Evolutionary conservation across 2,797 vertebrate genomes (phyloP).

Genomic region (Melanotaenia pygmaea): DNA sequence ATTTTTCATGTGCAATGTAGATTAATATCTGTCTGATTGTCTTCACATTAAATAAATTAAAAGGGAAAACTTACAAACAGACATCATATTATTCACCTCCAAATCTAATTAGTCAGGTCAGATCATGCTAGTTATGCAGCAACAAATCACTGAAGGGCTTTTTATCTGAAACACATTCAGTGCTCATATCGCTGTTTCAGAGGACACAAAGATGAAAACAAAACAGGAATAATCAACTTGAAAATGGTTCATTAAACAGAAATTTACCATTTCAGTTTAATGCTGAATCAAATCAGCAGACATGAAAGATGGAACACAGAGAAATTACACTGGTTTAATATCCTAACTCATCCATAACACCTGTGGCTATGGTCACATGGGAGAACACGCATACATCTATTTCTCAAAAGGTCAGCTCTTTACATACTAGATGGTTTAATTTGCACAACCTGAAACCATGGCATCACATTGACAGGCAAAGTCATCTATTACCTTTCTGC

Average conservation of each 20-base stretch:
- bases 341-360: constrained; percentile 23
- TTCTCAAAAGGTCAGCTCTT: constrained; percentile 37
- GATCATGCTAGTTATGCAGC: background rate
- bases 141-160: background rate
- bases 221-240: background rate
- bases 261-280: background rate
- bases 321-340: constrained; percentile 31
- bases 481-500: constrained; percentile 52
- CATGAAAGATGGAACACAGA: background rate
- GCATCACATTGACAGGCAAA: constrained; percentile 46
- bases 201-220: background rate
- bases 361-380: constrained; percentile 6
- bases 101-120: constrained; percentile 3
- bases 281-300: constrained; percentile 5
- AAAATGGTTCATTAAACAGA: background rate
- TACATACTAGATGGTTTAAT: constrained; percentile 42
- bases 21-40: no score
- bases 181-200: no score
- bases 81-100: background rate
- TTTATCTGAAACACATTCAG: no score
- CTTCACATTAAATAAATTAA: background rate
- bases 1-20: no score
- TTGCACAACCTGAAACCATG: constrained; percentile 64
- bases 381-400: background rate
- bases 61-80: background rate